phyloP scores from a whole-genome alignment of 1,140 invertebrate species.

The Trichonephila clavata region DNA sequence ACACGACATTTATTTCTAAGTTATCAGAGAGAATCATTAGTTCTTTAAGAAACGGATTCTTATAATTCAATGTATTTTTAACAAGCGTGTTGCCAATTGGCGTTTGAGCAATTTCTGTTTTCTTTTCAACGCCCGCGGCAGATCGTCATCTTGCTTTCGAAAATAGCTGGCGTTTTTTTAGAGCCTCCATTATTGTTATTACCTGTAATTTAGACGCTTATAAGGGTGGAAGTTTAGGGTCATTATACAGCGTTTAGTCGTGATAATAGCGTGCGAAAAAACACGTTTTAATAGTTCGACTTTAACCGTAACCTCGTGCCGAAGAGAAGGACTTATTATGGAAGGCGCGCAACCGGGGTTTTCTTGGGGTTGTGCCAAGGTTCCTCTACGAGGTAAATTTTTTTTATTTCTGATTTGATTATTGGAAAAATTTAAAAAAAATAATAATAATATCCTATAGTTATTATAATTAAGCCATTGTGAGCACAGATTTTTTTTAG shows the following conservation, averaged over 20 bases:
- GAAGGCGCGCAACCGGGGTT: constrained; percentile 8
- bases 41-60: not conserved
- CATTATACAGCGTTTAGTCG: constrained; percentile 76
- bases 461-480: too few relatives aligned
- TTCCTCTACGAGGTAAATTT: not conserved
- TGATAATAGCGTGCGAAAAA: constrained; percentile 76
- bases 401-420: not conserved
- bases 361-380: not conserved
- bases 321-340: constrained; percentile 13
- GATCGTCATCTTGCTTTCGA: constrained; percentile 47
- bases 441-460: too few relatives aligned
- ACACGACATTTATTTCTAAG: constrained; percentile 45
- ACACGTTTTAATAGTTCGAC: constrained; percentile 67
- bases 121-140: constrained; percentile 62
- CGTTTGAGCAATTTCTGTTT: constrained; percentile 65
- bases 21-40: constrained; percentile 21
- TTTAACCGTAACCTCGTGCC: constrained; percentile 61
- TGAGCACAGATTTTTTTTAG: too few relatives aligned
- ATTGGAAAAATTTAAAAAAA: not conserved
- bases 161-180: constrained; percentile 66
- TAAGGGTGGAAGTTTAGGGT: constrained; percentile 71
- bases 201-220: constrained; percentile 74
- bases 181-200: constrained; percentile 72
- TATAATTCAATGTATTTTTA: constrained; percentile 40
- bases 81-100: constrained; percentile 60